phyloP scores from a whole-genome alignment of 1,140 invertebrate species.

The Elymnias hypermnestra region DNA sequence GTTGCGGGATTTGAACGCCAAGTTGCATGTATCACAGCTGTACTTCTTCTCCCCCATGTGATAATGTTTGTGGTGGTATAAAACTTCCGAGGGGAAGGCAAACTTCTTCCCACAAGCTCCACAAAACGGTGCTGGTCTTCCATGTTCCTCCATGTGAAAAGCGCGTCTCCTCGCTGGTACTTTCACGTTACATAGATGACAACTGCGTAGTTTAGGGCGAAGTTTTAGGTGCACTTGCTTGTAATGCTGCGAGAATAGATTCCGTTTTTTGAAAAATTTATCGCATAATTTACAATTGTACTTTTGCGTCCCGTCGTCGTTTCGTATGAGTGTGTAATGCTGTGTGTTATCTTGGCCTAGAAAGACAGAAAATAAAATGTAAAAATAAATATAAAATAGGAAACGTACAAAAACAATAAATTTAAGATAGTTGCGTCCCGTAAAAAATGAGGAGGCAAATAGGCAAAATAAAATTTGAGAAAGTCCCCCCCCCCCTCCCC shows the following conservation, averaged over 20 bases:
- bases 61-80: background rate
- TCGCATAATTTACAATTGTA: constrained; percentile 26
- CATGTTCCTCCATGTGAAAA: constrained; percentile 17
- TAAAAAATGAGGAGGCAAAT: no score
- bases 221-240: constrained; percentile 22
- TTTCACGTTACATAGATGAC: constrained; percentile 27
- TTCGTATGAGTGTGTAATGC: background rate
- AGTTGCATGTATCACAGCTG: constrained; percentile 48
- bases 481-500: no score
- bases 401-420: no score
- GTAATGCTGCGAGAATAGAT: constrained; percentile 27
- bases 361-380: background rate
- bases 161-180: constrained; percentile 13
- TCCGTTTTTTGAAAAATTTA: constrained; percentile 15
- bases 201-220: constrained; percentile 25
- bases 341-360: background rate
- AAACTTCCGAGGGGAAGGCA: background rate
- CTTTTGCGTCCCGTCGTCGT: constrained; percentile 14
- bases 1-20: constrained; percentile 39
- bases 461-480: no score
- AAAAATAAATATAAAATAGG: background rate
- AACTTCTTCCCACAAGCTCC: background rate
- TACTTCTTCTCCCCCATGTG: constrained; percentile 4
- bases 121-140: background rate
- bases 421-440: no score